A percentile compares a stretch with the other conserved stretches of the same genome.
Evolutionary conservation across 2,888 invertebrate genomes (phyloP).

Genomic region (Apocheima hispidaria): DNA sequence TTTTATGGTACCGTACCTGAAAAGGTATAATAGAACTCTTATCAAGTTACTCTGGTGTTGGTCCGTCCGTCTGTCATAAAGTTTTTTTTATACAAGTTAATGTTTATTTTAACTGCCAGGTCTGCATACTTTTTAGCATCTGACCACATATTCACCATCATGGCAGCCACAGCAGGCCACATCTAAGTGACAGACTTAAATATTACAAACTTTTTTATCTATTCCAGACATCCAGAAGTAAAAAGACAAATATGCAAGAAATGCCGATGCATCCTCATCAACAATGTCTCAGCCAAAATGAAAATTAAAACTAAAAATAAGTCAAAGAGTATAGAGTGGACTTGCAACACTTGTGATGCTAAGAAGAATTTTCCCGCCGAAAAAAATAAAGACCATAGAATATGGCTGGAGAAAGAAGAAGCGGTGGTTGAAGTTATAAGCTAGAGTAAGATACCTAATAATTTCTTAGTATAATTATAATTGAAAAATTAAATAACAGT

Average conservation of each 20-base stretch:
- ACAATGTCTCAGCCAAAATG: slow-evolving; percentile 81
- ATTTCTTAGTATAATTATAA: background rate
- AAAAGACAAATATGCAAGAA: slow-evolving; percentile 87
- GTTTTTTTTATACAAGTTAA: too few species aligned
- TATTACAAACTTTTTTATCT: background rate
- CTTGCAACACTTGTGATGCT: slow-evolving; percentile 71
- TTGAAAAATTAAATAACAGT: background rate
- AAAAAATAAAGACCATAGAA: slow-evolving; percentile 67
- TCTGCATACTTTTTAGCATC: too few species aligned
- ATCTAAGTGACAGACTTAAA: background rate
- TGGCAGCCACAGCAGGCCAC: too few species aligned
- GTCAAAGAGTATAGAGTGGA: slow-evolving; percentile 73
- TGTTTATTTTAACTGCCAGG: too few species aligned
- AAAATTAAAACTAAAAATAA: slow-evolving; percentile 78
- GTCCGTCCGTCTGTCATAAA: too few species aligned
- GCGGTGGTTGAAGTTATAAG: slow-evolving; percentile 77
- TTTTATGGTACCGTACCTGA: too few species aligned
- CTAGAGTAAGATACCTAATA: slow-evolving; percentile 34
- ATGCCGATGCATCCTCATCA: slow-evolving; percentile 83
- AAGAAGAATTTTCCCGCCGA: slow-evolving; percentile 61
- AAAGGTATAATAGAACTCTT: too few species aligned
- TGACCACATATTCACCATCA: too few species aligned
- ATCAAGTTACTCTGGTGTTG: too few species aligned
- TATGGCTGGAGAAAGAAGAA: slow-evolving; percentile 84
- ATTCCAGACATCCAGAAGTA: slow-evolving; percentile 85